Evolutionary conservation across 2,797 vertebrate genomes (phyloP).

Genomic region (Anguilla megastoma): DNA sequence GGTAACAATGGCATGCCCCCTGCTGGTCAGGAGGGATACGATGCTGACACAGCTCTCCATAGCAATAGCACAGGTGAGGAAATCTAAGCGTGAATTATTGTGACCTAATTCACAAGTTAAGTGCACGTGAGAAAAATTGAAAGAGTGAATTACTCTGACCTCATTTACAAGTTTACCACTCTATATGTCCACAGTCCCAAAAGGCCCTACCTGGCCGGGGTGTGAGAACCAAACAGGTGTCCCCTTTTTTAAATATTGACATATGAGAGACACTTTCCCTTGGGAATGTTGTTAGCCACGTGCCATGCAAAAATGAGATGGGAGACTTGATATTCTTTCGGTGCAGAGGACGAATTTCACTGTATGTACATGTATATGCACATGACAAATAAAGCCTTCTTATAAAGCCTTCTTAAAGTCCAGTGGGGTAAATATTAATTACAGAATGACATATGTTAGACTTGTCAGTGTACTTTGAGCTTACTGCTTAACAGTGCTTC

Average conservation of each 20-base stretch:
- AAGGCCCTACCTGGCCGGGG: not conserved
- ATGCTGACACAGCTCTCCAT: conserved; percentile 2
- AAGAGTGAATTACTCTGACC: not conserved
- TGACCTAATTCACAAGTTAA: conserved; percentile 22
- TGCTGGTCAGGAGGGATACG: conserved; percentile 46
- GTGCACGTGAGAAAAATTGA: conserved; percentile 41
- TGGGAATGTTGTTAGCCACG: no score
- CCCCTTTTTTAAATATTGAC: not conserved
- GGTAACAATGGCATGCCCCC: conserved; percentile 37
- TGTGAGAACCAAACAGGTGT: not conserved
- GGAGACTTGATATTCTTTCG: no score
- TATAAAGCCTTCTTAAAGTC: no score
- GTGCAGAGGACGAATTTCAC: no score
- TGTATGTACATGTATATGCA: no score
- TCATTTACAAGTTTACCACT: not conserved
- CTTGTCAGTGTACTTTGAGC: not conserved
- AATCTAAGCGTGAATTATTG: not conserved
- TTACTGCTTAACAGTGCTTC: conserved; percentile 1
- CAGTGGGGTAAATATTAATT: no score
- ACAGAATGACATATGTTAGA: not conserved
- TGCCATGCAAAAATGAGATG: no score
- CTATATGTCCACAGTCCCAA: not conserved
- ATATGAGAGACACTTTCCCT: no score
- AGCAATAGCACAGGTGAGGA: conserved; percentile 42
- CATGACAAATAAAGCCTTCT: no score